Evolutionary conservation across 2,797 vertebrate species (phyloP).

Genomic region (Periophthalmus magnuspinnatus): DNA sequence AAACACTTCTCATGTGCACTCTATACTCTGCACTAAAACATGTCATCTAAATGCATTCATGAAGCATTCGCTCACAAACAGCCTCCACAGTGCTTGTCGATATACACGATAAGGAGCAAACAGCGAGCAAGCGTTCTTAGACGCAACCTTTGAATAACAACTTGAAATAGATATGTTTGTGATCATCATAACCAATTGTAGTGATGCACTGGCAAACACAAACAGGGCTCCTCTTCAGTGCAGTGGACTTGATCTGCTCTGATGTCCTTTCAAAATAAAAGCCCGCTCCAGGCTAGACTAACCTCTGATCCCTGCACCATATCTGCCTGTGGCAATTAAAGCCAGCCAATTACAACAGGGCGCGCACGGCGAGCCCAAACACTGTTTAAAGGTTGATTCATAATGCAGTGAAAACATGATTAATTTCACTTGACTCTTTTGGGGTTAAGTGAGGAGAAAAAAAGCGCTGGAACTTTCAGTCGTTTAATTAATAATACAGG

Average conservation of each 20-base stretch:
- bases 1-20: too few species aligned
- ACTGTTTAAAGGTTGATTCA: constrained; percentile 8
- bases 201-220: background rate
- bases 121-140: background rate
- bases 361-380: background rate
- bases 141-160: background rate
- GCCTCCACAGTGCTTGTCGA: background rate
- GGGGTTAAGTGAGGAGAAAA: constrained; percentile 5
- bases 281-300: background rate
- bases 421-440: background rate
- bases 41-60: background rate
- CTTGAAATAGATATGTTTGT: background rate
- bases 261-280: constrained; percentile 9
- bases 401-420: background rate
- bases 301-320: constrained; percentile 1
- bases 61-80: background rate
- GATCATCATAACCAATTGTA: background rate
- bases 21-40: background rate
- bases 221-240: background rate
- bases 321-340: constrained; percentile 4
- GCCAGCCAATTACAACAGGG: background rate
- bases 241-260: constrained; percentile 4
- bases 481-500: constrained; percentile 4
- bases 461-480: background rate
- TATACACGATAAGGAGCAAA: background rate